These are phyloP conservation scores for Ametastegia equiseti DNA, from an alignment of 2,888 invertebrate species.

Conservation along the genomic window DNA sequence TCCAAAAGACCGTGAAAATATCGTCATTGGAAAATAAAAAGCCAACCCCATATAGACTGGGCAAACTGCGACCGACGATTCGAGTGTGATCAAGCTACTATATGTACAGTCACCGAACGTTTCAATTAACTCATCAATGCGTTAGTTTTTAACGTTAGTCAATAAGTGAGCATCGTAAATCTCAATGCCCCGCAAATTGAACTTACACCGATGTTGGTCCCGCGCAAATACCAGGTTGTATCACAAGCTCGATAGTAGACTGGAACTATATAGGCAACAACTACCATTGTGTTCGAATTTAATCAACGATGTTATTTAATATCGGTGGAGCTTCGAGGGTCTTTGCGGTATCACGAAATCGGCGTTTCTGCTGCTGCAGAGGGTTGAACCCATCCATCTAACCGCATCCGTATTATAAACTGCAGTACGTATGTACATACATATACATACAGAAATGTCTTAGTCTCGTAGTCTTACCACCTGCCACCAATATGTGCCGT, in stretches of 20 bases:
- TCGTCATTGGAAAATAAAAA: slow-evolving; percentile 25
- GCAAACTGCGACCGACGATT: background rate
- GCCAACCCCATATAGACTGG: background rate
- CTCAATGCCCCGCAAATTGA: slow-evolving; percentile 20
- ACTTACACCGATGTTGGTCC: slow-evolving; percentile 11
- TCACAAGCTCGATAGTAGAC: background rate
- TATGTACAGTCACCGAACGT: background rate
- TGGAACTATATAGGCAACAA: background rate
- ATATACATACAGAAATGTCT: background rate
- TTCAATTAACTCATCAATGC: slow-evolving; percentile 1
- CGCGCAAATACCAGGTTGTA: background rate
- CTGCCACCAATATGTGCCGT: slow-evolving; percentile 4
- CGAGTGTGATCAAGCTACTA: too few relatives aligned
- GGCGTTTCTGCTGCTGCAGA: background rate
- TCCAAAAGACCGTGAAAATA: background rate
- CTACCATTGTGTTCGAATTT: slow-evolving; percentile 19
- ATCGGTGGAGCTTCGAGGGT: background rate
- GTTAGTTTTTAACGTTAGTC: slow-evolving; percentile 5
- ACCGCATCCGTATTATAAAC: slow-evolving; percentile 20
- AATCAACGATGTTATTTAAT: slow-evolving; percentile 36
- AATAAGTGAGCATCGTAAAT: slow-evolving; percentile 17
- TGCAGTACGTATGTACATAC: too few relatives aligned
- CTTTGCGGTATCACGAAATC: slow-evolving; percentile 22
- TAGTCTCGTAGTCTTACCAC: background rate
- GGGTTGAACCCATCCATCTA: background rate